phyloP scores from a whole-genome alignment of 35 echinoderm and acorn worm species.

The Stichopus chloronotus region DNA sequence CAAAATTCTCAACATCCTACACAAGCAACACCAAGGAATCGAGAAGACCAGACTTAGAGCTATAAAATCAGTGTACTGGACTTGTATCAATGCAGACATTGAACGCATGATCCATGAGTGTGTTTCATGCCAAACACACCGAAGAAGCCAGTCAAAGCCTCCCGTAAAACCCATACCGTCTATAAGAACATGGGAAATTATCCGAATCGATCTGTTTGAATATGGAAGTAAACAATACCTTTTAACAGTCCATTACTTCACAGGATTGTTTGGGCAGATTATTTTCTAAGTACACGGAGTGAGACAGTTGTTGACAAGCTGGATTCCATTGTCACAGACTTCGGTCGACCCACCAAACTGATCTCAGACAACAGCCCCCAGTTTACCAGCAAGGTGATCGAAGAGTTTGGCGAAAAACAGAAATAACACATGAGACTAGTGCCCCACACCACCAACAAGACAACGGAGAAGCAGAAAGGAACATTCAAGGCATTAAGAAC shows the following conservation, averaged over 20 bases:
- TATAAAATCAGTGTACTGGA: conserved; percentile 38
- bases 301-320: background rate
- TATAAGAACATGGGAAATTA: conserved; percentile 24
- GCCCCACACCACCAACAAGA: conserved; percentile 56
- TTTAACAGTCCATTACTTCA: conserved; percentile 47
- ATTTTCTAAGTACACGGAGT: conserved; percentile 18
- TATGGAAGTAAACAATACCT: conserved; percentile 19
- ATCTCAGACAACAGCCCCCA: conserved; percentile 56
- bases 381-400: conserved; percentile 29
- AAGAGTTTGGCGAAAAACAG: conserved; percentile 52
- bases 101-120: conserved; percentile 36
- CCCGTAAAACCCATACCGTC: conserved; percentile 39
- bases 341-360: conserved; percentile 5
- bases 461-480: conserved; percentile 44
- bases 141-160: conserved; percentile 41
- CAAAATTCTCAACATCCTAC: conserved; percentile 39
- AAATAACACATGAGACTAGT: conserved; percentile 39
- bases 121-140: conserved; percentile 43
- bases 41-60: conserved; percentile 55
- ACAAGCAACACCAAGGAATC: conserved; percentile 52
- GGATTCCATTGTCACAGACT: conserved; percentile 10
- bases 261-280: conserved; percentile 49
- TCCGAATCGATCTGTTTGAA: conserved; percentile 51
- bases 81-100: conserved; percentile 44
- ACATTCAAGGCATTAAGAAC: conserved; percentile 56